Percentiles rank a stretch among this genome's conserved stretches.
Evolutionary conservation across 2,888 invertebrate genomes (phyloP).

Genomic region (Tetranychus truncatus): DNA sequence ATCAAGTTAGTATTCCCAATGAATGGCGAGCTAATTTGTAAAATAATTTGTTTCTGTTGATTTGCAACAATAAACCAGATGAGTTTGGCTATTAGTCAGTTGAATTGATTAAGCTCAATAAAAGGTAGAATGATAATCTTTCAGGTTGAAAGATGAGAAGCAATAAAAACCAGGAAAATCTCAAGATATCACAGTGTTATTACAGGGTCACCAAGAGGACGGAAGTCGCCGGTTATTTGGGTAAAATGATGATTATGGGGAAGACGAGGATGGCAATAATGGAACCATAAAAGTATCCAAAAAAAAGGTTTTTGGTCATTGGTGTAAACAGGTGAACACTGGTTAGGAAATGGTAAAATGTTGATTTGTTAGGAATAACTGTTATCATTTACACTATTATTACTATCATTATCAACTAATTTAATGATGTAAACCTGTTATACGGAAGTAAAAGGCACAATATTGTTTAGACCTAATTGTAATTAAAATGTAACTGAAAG

Average conservation of each 20-base stretch:
- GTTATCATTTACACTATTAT: not conserved
- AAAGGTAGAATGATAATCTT: too few relatives aligned
- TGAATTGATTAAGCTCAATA: too few relatives aligned
- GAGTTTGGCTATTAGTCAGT: too few relatives aligned
- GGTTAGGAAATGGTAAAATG: not conserved
- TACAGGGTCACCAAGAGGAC: not conserved
- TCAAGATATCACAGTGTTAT: too few relatives aligned
- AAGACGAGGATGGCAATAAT: not conserved
- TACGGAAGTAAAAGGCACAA: not conserved
- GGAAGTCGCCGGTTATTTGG: too few relatives aligned
- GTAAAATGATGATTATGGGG: too few relatives aligned
- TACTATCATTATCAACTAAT: not conserved
- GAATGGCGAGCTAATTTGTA: too few relatives aligned
- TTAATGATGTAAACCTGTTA: not conserved
- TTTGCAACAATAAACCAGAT: too few relatives aligned
- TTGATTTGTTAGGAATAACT: too few relatives aligned
- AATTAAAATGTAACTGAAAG: not conserved
- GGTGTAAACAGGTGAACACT: not conserved
- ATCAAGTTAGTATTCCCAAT: not conserved
- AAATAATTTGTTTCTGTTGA: too few relatives aligned
- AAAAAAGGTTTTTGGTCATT: not conserved
- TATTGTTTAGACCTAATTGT: not conserved
- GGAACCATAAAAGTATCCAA: not conserved
- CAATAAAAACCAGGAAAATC: too few relatives aligned
- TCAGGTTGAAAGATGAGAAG: too few relatives aligned